Conservation (phyloP, 2,797 vertebrate species). For the Pyrocephalus nanus region DNA sequence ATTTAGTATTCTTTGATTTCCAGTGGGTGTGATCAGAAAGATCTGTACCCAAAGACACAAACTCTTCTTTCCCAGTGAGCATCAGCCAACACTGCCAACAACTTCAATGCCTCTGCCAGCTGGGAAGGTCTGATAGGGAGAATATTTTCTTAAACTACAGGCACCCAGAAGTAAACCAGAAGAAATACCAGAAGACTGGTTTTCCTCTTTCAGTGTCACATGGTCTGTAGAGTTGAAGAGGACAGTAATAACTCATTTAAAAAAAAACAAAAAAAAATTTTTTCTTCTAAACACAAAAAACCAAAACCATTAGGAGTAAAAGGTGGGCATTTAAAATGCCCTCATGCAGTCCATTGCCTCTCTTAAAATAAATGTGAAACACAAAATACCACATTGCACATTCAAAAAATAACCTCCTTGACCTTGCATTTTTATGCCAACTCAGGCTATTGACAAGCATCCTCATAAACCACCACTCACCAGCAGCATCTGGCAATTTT, state of each 20-base stretch:
- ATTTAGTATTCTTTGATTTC: not conserved
- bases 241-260: not conserved
- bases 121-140: not conserved
- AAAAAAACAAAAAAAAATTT: not conserved
- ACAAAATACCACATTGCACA: not conserved
- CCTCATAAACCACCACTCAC: not conserved
- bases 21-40: not conserved
- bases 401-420: not conserved
- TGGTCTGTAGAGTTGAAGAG: not conserved
- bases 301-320: not conserved
- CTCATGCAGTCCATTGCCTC: not conserved
- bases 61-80: not conserved
- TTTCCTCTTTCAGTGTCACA: not conserved
- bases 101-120: not conserved
- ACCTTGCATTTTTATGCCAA: not conserved
- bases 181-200: too few relatives aligned
- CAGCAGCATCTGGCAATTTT: constrained; percentile 20
- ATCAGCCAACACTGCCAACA: not conserved
- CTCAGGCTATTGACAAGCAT: not conserved
- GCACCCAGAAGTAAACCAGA: not conserved
- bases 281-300: not conserved
- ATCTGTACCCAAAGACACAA: not conserved
- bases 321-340: not conserved
- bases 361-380: not conserved
- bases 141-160: not conserved